phyloP scores from a whole-genome alignment of 2,888 invertebrate genomes.

The Drosophila longiperda region DNA sequence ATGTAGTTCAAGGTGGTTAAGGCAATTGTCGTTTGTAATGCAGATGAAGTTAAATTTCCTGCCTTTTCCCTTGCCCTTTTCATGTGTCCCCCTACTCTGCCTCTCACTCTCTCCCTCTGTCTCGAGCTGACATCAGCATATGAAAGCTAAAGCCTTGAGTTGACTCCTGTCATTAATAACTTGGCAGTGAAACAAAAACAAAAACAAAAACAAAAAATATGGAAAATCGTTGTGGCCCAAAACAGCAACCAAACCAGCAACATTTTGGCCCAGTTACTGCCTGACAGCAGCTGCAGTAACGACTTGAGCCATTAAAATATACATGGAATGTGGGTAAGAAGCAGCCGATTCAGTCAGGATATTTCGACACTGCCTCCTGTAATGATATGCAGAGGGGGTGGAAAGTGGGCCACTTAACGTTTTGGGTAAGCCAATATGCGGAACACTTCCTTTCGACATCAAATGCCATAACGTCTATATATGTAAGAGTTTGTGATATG shows the following conservation, averaged over 20 bases:
- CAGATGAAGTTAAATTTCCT: constrained; percentile 49
- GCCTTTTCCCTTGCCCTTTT: not conserved
- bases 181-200: constrained; percentile 44
- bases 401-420: constrained; percentile 51
- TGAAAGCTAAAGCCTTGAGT: constrained; percentile 56
- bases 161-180: constrained; percentile 74
- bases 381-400: constrained; percentile 61
- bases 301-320: constrained; percentile 79
- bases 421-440: constrained; percentile 73
- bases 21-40: constrained; percentile 57
- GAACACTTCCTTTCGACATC: constrained; percentile 58
- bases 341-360: constrained; percentile 29
- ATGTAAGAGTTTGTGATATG: constrained; percentile 39
- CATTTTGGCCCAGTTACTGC: constrained; percentile 56
- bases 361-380: constrained; percentile 10
- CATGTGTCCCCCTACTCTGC: not conserved
- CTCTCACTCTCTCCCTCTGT: not conserved
- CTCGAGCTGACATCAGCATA: constrained; percentile 54
- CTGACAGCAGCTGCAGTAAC: constrained; percentile 75
- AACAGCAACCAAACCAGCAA: constrained; percentile 15
- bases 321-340: constrained; percentile 31
- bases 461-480: constrained; percentile 69
- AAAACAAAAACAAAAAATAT: constrained; percentile 12
- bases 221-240: constrained; percentile 21
- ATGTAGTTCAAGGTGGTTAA: constrained; percentile 52